Conservation (phyloP, 2,113 vertebrate genomes). For the Mesocricetus auratus region DNA sequence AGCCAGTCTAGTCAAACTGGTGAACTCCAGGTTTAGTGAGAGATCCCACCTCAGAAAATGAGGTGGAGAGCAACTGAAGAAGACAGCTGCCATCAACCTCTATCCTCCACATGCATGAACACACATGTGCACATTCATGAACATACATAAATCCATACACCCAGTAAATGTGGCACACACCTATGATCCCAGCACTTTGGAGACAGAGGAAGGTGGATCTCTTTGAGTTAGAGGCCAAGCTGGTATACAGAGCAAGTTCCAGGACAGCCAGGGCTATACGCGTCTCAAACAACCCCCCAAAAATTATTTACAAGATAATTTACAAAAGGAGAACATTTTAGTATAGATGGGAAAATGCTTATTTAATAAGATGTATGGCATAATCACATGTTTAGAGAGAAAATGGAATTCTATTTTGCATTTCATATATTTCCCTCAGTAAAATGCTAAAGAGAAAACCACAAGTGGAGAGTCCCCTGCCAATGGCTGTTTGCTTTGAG, state of each 20-base stretch:
- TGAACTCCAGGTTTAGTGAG: neutral
- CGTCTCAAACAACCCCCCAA: too few relatives aligned
- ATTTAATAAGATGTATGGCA: neutral
- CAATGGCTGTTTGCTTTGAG: neutral
- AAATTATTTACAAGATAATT: neutral
- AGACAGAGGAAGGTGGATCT: too few relatives aligned
- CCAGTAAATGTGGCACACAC: neutral
- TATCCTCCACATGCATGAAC: neutral
- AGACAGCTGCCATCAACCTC: neutral
- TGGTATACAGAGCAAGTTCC: too few relatives aligned
- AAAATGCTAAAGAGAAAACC: neutral
- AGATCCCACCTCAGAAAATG: neutral
- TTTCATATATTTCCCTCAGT: neutral
- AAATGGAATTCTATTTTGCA: conserved; percentile 10
- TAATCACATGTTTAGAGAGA: neutral
- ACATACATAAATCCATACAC: too few relatives aligned
- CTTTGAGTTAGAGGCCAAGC: too few relatives aligned
- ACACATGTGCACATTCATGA: neutral
- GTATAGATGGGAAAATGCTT: neutral
- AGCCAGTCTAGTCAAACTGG: neutral
- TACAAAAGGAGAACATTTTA: neutral
- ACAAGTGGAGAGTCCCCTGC: neutral
- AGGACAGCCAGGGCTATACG: too few relatives aligned
- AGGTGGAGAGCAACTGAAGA: neutral
- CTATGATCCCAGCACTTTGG: too few relatives aligned